These are phyloP conservation scores for Drosophila helvetica DNA, from an alignment of 2,888 invertebrate species.

Conservation along the genomic window DNA sequence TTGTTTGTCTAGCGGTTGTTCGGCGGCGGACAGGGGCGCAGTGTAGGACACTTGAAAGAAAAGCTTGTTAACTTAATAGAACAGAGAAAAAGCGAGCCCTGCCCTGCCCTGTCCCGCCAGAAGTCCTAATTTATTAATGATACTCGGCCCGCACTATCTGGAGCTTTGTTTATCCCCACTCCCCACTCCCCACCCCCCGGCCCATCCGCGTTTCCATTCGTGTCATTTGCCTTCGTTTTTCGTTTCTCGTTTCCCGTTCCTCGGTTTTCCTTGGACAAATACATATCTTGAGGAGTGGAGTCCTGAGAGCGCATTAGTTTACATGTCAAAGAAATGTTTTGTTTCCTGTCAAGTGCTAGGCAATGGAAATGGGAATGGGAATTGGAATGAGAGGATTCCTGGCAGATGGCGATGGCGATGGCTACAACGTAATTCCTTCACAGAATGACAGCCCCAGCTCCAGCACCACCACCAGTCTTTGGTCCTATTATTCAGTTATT, in stretches of 20 bases:
- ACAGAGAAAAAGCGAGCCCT: constrained; percentile 33
- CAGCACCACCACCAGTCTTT: constrained; percentile 4
- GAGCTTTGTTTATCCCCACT: constrained; percentile 15
- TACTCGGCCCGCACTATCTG: constrained; percentile 22
- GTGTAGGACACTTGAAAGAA: constrained; percentile 66
- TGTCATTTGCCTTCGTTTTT: constrained; percentile 5
- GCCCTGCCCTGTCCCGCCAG: constrained; percentile 9
- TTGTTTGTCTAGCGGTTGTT: constrained; percentile 23
- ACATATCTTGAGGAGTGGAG: not conserved
- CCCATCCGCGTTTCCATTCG: constrained; percentile 8
- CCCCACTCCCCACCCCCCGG: constrained; percentile 33
- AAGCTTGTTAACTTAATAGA: constrained; percentile 79
- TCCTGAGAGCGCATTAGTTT: constrained; percentile 58
- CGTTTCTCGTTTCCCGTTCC: too few relatives aligned
- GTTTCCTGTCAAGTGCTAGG: constrained; percentile 48
- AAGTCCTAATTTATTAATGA: constrained; percentile 70
- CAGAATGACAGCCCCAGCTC: not conserved
- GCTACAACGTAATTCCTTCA: not conserved
- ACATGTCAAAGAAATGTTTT: constrained; percentile 53
- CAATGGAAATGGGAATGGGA: not conserved
- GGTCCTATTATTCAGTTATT: constrained; percentile 36
- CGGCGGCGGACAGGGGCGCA: not conserved
- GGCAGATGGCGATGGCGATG: not conserved
- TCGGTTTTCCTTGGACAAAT: not conserved
- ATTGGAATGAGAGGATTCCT: not conserved